Percentiles rank a stretch among this genome's conserved stretches.
phyloP scores from a whole-genome alignment of 2,113 vertebrate genomes.

The Laticauda colubrina region DNA sequence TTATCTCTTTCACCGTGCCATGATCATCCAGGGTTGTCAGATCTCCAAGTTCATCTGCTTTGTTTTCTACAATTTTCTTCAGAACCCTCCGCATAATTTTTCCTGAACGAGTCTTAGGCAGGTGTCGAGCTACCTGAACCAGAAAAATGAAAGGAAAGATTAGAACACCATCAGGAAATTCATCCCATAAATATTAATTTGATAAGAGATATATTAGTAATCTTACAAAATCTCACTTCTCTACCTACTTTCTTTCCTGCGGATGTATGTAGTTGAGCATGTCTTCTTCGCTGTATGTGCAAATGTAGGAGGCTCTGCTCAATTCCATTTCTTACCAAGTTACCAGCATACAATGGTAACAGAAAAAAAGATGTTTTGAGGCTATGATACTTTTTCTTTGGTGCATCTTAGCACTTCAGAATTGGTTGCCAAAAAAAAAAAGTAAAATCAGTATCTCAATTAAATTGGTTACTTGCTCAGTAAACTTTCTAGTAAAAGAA shows the following conservation, averaged over 20 bases:
- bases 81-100: conserved; percentile 80
- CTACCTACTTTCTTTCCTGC: neutral
- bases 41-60: conserved; percentile 71
- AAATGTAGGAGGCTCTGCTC: neutral
- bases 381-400: neutral
- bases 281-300: neutral
- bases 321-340: neutral
- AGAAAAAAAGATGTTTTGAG: neutral
- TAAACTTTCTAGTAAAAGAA: neutral
- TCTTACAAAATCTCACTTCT: neutral
- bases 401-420: neutral
- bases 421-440: neutral
- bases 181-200: neutral
- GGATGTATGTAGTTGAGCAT: neutral
- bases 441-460: neutral
- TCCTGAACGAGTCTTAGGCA: conserved; percentile 79
- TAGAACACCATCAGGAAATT: neutral
- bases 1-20: conserved; percentile 68
- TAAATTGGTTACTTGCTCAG: neutral
- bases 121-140: conserved; percentile 56
- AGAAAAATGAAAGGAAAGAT: conserved; percentile 23
- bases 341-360: neutral
- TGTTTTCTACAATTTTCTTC: conserved; percentile 73
- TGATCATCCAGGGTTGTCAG: conserved; percentile 77
- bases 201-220: neutral